These are phyloP conservation scores for Myopa tessellatipennis DNA, from an alignment of 2,888 invertebrate species.

Conservation along the genomic window DNA sequence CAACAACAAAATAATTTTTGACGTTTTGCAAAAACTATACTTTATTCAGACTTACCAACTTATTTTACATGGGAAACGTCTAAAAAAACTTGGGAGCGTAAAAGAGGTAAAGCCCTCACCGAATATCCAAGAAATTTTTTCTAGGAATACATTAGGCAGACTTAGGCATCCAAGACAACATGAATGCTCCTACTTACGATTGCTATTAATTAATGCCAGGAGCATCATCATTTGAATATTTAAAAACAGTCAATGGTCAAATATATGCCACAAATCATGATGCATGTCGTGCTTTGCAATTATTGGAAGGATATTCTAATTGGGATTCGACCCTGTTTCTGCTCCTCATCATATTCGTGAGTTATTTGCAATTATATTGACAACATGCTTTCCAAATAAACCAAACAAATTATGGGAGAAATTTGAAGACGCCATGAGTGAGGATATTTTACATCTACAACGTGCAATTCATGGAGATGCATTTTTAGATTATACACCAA, in stretches of 20 bases:
- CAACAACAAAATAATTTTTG: too few species aligned
- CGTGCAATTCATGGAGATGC: too few species aligned
- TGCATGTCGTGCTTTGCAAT: conserved; percentile 31
- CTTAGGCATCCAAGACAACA: conserved; percentile 57
- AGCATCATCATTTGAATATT: conserved; percentile 31
- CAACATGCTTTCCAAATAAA: conserved; percentile 17
- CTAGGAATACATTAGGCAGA: conserved; percentile 53
- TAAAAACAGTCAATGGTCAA: conserved; percentile 23
- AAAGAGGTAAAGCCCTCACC: too few species aligned
- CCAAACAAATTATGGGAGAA: too few species aligned
- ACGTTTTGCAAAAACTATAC: conserved; percentile 43
- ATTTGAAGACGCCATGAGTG: too few species aligned
- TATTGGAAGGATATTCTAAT: conserved; percentile 38
- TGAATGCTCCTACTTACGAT: conserved; percentile 52
- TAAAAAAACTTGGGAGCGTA: too few species aligned
- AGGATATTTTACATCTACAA: too few species aligned
- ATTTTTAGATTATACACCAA: too few species aligned
- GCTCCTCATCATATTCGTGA: conserved; percentile 41
- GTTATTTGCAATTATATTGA: conserved; percentile 46
- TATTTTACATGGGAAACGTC: too few species aligned
- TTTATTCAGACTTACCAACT: too few species aligned
- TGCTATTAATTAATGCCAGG: conserved; percentile 48
- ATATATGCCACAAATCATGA: conserved; percentile 48
- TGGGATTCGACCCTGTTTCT: conserved; percentile 40
- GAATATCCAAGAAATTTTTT: too few species aligned